These are phyloP conservation scores for Drosophila diplacantha DNA, from an alignment of 2,888 invertebrate species.

Conservation along the genomic window DNA sequence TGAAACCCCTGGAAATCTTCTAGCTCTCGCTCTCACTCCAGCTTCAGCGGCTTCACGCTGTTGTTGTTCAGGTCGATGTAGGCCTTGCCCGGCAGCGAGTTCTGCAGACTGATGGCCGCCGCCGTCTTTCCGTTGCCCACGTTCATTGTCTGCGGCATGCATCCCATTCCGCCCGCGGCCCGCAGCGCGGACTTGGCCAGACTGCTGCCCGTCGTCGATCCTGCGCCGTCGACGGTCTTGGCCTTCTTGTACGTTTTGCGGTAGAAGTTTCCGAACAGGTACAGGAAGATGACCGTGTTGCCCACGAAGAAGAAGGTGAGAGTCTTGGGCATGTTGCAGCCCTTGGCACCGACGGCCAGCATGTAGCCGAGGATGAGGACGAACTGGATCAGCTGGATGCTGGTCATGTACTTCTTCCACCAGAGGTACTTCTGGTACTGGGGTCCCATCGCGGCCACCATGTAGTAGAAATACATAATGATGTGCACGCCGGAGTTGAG, in stretches of 20 bases:
- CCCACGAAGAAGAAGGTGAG: constrained; percentile 80
- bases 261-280: constrained; percentile 81
- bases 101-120: constrained; percentile 38
- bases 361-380: constrained; percentile 83
- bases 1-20: constrained; percentile 9
- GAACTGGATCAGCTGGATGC: constrained; percentile 81
- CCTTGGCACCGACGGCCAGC: constrained; percentile 78
- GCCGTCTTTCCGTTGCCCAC: constrained; percentile 6
- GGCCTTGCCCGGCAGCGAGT: constrained; percentile 67
- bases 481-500: constrained; percentile 79
- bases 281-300: constrained; percentile 80
- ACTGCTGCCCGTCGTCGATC: constrained; percentile 43
- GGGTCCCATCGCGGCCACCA: constrained; percentile 79
- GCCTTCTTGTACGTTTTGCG: constrained; percentile 79
- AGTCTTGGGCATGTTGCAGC: constrained; percentile 80
- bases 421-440: constrained; percentile 79
- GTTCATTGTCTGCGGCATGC: constrained; percentile 63
- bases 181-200: constrained; percentile 63
- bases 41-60: constrained; percentile 67
- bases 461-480: constrained; percentile 80
- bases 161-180: constrained; percentile 74
- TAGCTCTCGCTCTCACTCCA: constrained; percentile 56
- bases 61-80: constrained; percentile 76
- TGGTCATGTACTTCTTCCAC: constrained; percentile 80
- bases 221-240: constrained; percentile 53